Evolutionary conservation across 2,888 invertebrate genomes (phyloP).

Genomic region (Spilarctia lutea): DNA sequence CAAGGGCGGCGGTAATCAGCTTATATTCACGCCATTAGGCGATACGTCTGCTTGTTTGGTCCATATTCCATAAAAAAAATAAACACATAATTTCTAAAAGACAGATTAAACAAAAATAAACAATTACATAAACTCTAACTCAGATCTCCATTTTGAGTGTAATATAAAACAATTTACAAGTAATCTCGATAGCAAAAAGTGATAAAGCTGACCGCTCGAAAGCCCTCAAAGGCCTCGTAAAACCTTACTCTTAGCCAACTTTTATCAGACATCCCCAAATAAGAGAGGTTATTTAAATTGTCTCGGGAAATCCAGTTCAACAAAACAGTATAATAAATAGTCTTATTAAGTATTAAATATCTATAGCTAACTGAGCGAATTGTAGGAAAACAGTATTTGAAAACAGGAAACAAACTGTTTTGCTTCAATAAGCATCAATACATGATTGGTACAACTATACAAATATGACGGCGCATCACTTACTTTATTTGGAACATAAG

Average conservation of each 20-base stretch:
- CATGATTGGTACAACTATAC: too few species aligned
- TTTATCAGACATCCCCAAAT: conserved; percentile 36
- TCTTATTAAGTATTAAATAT: neutral
- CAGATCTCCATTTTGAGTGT: conserved; percentile 47
- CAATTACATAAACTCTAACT: neutral
- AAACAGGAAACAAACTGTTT: too few species aligned
- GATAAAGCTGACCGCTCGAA: conserved; percentile 29
- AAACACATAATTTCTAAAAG: too few species aligned
- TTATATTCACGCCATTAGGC: too few species aligned
- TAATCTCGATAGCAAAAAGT: conserved; percentile 44
- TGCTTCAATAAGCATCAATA: too few species aligned
- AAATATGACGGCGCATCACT: too few species aligned
- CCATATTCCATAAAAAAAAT: too few species aligned
- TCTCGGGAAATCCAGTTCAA: conserved; percentile 18
- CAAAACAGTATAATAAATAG: neutral
- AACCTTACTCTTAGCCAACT: conserved; percentile 45
- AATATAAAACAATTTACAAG: conserved; percentile 67
- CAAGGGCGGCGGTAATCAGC: too few species aligned
- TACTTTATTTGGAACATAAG: too few species aligned
- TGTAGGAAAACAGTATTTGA: neutral
- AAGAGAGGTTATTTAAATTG: conserved; percentile 31
- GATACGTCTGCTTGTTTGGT: too few species aligned
- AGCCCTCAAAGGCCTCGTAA: conserved; percentile 58
- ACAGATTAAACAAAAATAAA: neutral
- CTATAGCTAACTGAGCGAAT: neutral